Conservation (phyloP, 2,888 invertebrate genomes). For the Neoitamus cyanurus region DNA sequence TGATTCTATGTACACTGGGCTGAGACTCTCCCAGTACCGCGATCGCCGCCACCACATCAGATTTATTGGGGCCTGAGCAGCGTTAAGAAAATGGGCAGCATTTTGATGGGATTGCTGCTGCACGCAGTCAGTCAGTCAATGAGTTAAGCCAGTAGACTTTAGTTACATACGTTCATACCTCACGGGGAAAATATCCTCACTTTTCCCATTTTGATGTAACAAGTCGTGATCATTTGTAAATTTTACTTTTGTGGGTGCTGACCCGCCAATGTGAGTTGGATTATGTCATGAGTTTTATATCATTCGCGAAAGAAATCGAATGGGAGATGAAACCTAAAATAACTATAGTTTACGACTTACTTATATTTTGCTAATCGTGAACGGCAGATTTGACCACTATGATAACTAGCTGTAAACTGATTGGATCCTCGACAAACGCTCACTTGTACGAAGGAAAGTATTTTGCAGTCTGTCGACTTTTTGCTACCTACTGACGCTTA, state of each 20-base stretch:
- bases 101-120: neutral
- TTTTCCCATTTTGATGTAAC: neutral
- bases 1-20: neutral
- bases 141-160: neutral
- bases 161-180: neutral
- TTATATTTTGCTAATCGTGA: neutral
- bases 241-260: slow-evolving; percentile 19
- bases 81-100: neutral
- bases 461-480: no score
- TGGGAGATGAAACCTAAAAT: neutral
- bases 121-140: neutral
- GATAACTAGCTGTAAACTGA: no score
- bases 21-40: neutral
- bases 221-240: slow-evolving; percentile 12
- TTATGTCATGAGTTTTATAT: neutral
- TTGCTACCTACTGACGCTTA: no score
- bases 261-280: neutral
- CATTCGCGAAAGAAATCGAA: neutral
- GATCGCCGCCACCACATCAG: neutral
- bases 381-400: neutral
- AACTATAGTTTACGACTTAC: neutral
- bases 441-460: no score
- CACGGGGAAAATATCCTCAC: neutral
- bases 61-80: neutral
- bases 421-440: no score